A percentile compares a stretch with the other conserved stretches of the same genome.
These are phyloP conservation scores for Megaceryle alcyon DNA, from an alignment of 2,797 vertebrate species.

Conservation along the genomic window DNA sequence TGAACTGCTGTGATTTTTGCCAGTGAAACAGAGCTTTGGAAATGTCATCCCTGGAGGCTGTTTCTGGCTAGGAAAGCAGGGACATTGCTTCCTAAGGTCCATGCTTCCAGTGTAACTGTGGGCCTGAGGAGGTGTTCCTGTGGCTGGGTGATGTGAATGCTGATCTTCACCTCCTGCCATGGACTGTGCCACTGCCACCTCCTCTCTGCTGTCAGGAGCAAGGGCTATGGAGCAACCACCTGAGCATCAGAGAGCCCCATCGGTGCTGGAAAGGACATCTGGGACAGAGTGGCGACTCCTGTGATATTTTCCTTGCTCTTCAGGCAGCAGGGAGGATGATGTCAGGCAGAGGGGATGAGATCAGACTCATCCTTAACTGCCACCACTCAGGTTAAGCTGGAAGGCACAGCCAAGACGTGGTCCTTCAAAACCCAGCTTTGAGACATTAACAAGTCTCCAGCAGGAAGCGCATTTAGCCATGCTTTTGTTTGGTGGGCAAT, in stretches of 20 bases:
- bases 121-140: neutral
- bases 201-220: neutral
- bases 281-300: neutral
- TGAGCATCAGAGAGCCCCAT: neutral
- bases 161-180: neutral
- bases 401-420: neutral
- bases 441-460: neutral
- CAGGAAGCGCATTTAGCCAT: neutral
- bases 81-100: neutral
- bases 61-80: neutral
- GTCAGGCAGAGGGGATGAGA: neutral
- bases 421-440: neutral
- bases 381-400: neutral
- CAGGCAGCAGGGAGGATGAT: neutral
- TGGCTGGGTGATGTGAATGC: accelerated
- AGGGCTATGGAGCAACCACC: neutral
- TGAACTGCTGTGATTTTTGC: neutral
- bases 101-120: accelerated
- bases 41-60: neutral
- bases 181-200: neutral
- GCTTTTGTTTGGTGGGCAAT: neutral
- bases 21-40: neutral
- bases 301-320: neutral
- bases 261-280: neutral
- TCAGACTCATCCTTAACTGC: neutral